Percentiles rank a stretch among this genome's conserved stretches.
Evolutionary conservation across 2,888 invertebrate genomes (phyloP).

Genomic region (Malthinus flaveolus): DNA sequence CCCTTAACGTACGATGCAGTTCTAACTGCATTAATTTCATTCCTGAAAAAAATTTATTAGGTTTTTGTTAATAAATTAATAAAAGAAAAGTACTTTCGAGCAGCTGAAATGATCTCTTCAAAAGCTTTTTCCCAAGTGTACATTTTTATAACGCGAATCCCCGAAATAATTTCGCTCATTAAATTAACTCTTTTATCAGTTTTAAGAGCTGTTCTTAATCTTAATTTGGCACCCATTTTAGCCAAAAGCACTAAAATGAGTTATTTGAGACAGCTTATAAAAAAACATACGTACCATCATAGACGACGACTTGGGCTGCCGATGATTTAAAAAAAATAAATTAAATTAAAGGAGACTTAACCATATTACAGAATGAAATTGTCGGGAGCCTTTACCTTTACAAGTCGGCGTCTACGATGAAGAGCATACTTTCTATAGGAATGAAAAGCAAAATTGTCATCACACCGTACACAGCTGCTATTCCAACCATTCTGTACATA

Average conservation of each 20-base stretch:
- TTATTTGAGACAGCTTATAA: no score
- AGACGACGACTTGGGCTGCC: no score
- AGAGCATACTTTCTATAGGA: constrained; percentile 53
- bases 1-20: constrained; percentile 59
- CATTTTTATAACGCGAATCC: constrained; percentile 80
- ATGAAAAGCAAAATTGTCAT: constrained; percentile 56
- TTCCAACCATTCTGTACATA: constrained; percentile 62
- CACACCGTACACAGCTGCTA: constrained; percentile 59
- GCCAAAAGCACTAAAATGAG: constrained; percentile 3
- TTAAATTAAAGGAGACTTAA: no score
- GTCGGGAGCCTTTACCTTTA: no score
- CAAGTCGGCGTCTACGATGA: no score
- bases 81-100: constrained; percentile 66
- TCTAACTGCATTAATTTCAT: constrained; percentile 54
- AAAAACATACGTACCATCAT: no score
- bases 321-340: no score
- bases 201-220: constrained; percentile 76
- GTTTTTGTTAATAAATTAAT: not conserved
- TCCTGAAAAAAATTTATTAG: constrained; percentile 43
- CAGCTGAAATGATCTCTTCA: constrained; percentile 69
- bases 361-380: no score
- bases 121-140: constrained; percentile 59
- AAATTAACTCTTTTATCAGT: constrained; percentile 89
- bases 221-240: constrained; percentile 33
- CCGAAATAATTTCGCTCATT: constrained; percentile 87